Conservation (phyloP, 2,113 vertebrate genomes). For the Bambusicola thoracicus region DNA sequence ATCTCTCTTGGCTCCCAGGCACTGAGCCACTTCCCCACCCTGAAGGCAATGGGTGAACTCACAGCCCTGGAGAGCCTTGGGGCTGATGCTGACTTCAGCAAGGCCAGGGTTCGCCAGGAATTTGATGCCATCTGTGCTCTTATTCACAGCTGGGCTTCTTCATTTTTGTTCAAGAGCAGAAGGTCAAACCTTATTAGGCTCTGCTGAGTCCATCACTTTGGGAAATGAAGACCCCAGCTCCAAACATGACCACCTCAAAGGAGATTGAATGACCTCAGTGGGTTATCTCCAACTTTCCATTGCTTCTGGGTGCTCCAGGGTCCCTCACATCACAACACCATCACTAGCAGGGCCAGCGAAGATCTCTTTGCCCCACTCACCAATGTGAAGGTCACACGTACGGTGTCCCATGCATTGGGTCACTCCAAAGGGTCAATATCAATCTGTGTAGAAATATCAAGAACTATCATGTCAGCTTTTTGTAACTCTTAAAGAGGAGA, state of each 20-base stretch:
- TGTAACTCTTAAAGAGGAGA: background rate
- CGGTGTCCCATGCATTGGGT: background rate
- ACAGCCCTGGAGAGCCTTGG: background rate
- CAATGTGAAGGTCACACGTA: rapidly evolving
- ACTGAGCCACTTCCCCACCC: background rate
- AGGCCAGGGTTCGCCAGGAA: rapidly evolving
- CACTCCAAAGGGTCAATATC: background rate
- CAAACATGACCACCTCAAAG: rapidly evolving
- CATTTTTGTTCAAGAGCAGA: background rate
- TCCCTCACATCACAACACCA: background rate
- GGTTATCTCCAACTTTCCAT: background rate
- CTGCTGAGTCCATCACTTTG: rapidly evolving
- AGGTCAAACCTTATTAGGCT: background rate
- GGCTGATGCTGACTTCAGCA: background rate
- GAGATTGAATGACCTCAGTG: background rate
- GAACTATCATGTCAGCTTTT: background rate
- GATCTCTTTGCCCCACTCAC: background rate
- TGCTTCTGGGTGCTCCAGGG: background rate
- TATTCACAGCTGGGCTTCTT: background rate
- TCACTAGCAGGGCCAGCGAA: background rate
- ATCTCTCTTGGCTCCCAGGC: background rate
- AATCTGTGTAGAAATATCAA: background rate
- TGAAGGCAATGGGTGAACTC: background rate
- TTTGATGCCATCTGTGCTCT: background rate
- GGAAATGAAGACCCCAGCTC: background rate